These are phyloP conservation scores for Scaptomyza cyrtandrae DNA, from an alignment of 2,888 invertebrate genomes.

Conservation along the genomic window DNA sequence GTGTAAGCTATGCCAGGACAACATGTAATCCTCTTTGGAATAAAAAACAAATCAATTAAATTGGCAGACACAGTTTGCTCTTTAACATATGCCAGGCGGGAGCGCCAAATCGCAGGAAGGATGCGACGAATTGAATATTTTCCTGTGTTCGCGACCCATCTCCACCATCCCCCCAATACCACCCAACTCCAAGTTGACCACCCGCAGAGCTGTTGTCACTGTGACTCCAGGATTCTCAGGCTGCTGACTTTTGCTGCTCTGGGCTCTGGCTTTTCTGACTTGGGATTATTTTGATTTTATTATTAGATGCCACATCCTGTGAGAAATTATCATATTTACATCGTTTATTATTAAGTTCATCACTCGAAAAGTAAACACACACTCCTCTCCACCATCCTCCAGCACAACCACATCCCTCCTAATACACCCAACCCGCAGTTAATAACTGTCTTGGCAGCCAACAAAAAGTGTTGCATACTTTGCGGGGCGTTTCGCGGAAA, in stretches of 20 bases:
- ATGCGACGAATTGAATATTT: constrained; percentile 82
- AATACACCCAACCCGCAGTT: constrained; percentile 31
- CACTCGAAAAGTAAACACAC: constrained; percentile 75
- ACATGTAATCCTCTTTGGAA: constrained; percentile 83
- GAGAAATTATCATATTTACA: constrained; percentile 85
- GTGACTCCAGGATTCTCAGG: constrained; percentile 9
- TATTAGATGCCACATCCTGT: constrained; percentile 85
- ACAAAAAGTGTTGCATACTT: constrained; percentile 73
- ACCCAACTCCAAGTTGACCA: constrained; percentile 37
- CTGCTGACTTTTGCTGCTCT: constrained; percentile 1
- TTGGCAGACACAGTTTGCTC: constrained; percentile 52
- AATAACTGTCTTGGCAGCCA: constrained; percentile 54
- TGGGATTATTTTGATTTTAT: constrained; percentile 84
- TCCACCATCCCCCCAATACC: too few species aligned
- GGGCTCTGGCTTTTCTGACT: constrained; percentile 56
- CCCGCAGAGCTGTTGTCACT: constrained; percentile 75
- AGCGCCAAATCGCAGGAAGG: constrained; percentile 76
- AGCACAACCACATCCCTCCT: neutral
- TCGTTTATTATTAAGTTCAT: constrained; percentile 85
- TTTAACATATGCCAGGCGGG: constrained; percentile 53
- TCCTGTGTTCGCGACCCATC: constrained; percentile 56
- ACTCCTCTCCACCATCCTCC: neutral
- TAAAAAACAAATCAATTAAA: constrained; percentile 85
- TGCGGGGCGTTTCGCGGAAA: constrained; percentile 38
- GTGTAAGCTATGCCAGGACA: constrained; percentile 77